Percentiles rank a stretch among this genome's conserved stretches.
Conservation (phyloP, 2,113 vertebrate genomes). For the Paralichthys olivaceus region DNA sequence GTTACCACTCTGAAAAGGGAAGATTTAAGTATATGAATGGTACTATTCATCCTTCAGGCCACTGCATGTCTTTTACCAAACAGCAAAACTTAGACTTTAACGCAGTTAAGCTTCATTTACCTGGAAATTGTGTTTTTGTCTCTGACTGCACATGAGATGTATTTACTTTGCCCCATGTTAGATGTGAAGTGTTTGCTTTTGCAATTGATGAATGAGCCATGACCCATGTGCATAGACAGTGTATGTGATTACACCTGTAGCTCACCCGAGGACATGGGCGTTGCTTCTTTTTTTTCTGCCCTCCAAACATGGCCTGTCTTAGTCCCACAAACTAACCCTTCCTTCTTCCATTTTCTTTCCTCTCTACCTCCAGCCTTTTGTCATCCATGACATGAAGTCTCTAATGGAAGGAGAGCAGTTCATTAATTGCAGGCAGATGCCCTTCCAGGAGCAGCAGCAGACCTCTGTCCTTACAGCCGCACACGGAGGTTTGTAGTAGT, state of each 20-base stretch:
- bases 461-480: constrained; percentile 35
- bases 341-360: neutral
- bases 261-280: neutral
- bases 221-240: constrained; percentile 18
- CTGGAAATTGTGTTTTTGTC: constrained; percentile 23
- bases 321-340: neutral
- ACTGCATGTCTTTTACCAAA: constrained; percentile 48
- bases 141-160: constrained; percentile 22
- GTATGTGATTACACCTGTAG: constrained; percentile 21
- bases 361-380: constrained; percentile 86
- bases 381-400: constrained; percentile 99
- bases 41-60: constrained; percentile 46
- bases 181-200: constrained; percentile 15
- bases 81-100: constrained; percentile 18
- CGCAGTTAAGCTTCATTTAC: constrained; percentile 48
- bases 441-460: constrained; percentile 76
- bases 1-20: neutral
- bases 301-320: neutral
- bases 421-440: constrained; percentile 90
- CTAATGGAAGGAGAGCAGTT: constrained; percentile 95
- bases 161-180: constrained; percentile 27
- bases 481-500: constrained; percentile 70
- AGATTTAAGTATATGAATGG: constrained; percentile 29
- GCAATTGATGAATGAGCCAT: constrained; percentile 35
- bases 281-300: neutral